These are phyloP conservation scores for Mesembrinibis cayennensis DNA, from an alignment of 2,113 vertebrate genomes.

Conservation along the genomic window DNA sequence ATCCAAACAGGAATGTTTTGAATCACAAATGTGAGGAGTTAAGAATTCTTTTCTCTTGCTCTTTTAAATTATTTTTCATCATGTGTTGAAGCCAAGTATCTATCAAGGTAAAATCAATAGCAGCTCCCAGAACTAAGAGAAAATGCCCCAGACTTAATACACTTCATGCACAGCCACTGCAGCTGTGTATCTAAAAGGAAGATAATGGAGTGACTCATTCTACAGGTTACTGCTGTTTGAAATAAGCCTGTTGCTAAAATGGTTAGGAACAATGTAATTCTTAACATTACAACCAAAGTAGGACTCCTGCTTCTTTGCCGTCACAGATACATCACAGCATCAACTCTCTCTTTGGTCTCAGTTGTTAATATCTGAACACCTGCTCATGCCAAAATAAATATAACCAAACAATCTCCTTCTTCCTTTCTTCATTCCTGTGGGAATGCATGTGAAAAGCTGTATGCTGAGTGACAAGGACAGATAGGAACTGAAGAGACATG, in stretches of 20 bases:
- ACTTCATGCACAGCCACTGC: constrained; percentile 9
- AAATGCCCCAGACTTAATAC: constrained; percentile 52
- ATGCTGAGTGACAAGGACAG: neutral
- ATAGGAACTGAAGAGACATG: neutral
- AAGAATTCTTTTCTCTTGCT: constrained; percentile 52
- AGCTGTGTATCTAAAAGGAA: constrained; percentile 32
- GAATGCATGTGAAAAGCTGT: neutral
- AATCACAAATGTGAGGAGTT: constrained; percentile 58
- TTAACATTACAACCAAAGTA: neutral
- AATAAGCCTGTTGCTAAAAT: constrained; percentile 27
- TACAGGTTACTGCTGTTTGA: constrained; percentile 27
- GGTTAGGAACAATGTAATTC: neutral
- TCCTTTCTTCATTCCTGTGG: neutral
- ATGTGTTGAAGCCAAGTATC: constrained; percentile 58
- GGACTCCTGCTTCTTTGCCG: neutral
- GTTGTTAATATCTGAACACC: neutral
- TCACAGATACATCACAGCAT: neutral
- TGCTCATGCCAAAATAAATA: neutral
- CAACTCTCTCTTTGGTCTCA: neutral
- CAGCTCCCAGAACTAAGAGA: constrained; percentile 44
- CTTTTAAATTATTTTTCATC: constrained; percentile 70
- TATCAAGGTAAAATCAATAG: constrained; percentile 73
- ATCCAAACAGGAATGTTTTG: constrained; percentile 35
- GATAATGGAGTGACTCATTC: constrained; percentile 19
- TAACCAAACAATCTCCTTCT: neutral